Percentiles rank a stretch among this genome's conserved stretches.
phyloP scores from a whole-genome alignment of 1,140 invertebrate species.

The Leptinotarsa defecta region DNA sequence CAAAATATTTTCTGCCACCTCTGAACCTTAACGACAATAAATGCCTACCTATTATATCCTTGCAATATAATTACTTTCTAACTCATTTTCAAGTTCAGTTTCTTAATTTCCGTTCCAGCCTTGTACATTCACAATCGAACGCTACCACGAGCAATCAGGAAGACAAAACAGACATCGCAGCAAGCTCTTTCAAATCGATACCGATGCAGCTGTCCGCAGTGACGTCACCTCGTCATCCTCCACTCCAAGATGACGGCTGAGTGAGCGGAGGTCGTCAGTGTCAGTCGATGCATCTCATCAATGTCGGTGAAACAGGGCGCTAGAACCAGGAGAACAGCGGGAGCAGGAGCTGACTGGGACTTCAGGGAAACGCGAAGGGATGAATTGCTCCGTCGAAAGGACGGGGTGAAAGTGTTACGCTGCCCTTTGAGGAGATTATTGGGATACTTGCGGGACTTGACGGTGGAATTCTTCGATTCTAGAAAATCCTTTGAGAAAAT shows the following conservation, averaged over 20 bases:
- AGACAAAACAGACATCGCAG: slow-evolving; percentile 16
- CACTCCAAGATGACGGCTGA: slow-evolving; percentile 39
- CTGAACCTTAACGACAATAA: too few relatives aligned
- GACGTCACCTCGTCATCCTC: slow-evolving; percentile 45
- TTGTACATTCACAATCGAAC: neutral
- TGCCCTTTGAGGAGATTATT: neutral
- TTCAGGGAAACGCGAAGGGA: slow-evolving; percentile 9
- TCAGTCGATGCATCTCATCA: slow-evolving; percentile 36
- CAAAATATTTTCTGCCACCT: too few relatives aligned
- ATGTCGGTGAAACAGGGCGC: slow-evolving; percentile 22
- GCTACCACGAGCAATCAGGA: slow-evolving; percentile 2
- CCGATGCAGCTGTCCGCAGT: slow-evolving; percentile 51
- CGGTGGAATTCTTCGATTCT: neutral
- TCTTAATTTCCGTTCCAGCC: too few relatives aligned
- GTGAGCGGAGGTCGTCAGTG: slow-evolving; percentile 28
- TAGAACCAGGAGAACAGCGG: slow-evolving; percentile 14
- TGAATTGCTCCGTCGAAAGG: neutral
- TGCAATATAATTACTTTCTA: too few relatives aligned
- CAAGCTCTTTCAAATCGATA: slow-evolving; percentile 45
- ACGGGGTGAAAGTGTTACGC: slow-evolving; percentile 3
- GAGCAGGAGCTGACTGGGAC: neutral
- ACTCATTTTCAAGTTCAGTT: too few relatives aligned
- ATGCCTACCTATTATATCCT: too few relatives aligned
- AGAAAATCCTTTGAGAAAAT: too few relatives aligned
- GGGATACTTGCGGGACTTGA: neutral